phyloP scores from a whole-genome alignment of 1,140 invertebrate species.

The Frieseomelitta varia region DNA sequence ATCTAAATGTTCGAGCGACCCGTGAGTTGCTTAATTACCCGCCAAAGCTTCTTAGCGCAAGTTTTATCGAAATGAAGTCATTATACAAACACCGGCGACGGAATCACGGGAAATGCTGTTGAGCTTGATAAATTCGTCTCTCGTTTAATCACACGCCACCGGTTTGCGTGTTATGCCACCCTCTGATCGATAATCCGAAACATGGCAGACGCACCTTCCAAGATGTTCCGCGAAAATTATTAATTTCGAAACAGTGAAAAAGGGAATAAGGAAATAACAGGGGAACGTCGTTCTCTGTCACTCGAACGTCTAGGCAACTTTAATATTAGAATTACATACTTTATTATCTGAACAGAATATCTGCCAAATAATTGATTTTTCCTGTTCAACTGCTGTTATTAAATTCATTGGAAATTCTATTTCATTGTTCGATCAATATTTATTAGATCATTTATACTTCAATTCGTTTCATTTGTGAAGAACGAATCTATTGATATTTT shows the following conservation, averaged over 20 bases:
- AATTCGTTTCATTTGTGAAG: no score
- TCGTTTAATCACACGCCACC: not conserved
- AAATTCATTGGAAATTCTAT: no score
- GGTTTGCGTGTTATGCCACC: not conserved
- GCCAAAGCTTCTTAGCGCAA: not conserved
- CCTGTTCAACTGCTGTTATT: no score
- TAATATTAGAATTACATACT: no score
- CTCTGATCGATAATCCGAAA: not conserved
- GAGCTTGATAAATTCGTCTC: conserved; percentile 2
- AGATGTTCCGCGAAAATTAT: not conserved
- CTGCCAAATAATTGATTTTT: no score
- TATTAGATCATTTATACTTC: no score
- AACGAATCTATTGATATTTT: no score
- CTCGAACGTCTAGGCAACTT: not conserved
- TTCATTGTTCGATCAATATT: no score
- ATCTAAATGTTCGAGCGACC: conserved; percentile 1
- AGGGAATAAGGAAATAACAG: no score
- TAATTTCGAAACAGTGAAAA: no score
- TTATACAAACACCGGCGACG: not conserved
- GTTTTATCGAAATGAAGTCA: conserved; percentile 42
- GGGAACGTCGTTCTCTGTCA: no score
- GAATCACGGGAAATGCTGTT: not conserved
- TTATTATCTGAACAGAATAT: not conserved
- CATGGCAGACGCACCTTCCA: not conserved
- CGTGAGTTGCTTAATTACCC: not conserved